Conservation (phyloP, 2,797 vertebrate genomes). For the Pempheris klunzingeri region DNA sequence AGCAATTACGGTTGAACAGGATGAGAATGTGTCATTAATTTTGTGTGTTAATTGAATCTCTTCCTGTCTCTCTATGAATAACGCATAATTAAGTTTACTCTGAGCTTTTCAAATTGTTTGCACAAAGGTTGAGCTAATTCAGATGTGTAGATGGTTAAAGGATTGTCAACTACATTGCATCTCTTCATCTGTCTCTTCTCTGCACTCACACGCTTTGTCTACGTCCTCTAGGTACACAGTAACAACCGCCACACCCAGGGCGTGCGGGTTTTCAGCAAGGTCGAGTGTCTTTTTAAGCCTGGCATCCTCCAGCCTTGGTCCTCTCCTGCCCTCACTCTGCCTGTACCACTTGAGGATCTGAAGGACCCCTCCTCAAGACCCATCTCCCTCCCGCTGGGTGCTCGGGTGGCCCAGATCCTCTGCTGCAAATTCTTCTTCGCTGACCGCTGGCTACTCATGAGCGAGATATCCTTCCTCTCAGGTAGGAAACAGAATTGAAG, state of each 20-base stretch:
- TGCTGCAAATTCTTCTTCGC: constrained; percentile 92
- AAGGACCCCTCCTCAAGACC: constrained; percentile 91
- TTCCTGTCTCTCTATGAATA: constrained; percentile 29
- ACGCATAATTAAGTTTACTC: constrained; percentile 37
- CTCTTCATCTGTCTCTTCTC: background rate
- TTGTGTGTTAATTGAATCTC: constrained; percentile 64
- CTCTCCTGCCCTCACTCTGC: constrained; percentile 77
- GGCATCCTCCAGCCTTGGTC: constrained; percentile 89
- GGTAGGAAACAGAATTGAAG: constrained; percentile 77
- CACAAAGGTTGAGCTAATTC: constrained; percentile 22
- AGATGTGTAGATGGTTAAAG: constrained; percentile 12
- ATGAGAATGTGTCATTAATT: constrained; percentile 66
- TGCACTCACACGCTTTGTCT: constrained; percentile 5
- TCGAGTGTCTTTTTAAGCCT: constrained; percentile 90
- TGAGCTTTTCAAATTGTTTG: constrained; percentile 36
- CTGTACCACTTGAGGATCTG: constrained; percentile 85
- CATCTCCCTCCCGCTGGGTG: constrained; percentile 87
- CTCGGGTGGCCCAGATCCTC: constrained; percentile 86
- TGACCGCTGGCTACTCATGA: constrained; percentile 93
- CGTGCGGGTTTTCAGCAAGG: constrained; percentile 90
- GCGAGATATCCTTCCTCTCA: constrained; percentile 92
- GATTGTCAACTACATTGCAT: constrained; percentile 16
- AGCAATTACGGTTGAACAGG: constrained; percentile 61
- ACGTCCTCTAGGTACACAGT: constrained; percentile 89
- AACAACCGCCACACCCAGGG: constrained; percentile 92